Evolutionary conservation across 2,113 vertebrate genomes (phyloP), one percentile per base, ranked within the genome.

Genomic region (Suricata suricatta): DNA sequence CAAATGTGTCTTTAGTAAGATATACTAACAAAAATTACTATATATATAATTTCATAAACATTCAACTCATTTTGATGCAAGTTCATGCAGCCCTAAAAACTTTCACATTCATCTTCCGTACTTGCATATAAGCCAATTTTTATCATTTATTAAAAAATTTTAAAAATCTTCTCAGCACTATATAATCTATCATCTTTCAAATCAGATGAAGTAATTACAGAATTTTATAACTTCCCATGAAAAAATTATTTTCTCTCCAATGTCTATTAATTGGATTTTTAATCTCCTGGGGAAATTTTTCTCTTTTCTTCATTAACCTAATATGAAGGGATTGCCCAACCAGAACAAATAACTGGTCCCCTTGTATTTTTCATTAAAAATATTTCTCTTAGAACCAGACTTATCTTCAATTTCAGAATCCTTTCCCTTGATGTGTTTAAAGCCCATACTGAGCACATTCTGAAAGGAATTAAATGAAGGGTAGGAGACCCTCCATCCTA

Each of bases 221-320:
- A 92, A 90, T 76, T 90, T 94, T 72, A 95, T 93, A 93, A 93
- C 76, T 96, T 93, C 81, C 25, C 13, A 66, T 89, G 95, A 92
- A 92, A 76, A 95, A 88, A 54, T 41, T 54, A 93, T 79, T 96
- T 97, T 96, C 64, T 81, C 29, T 68, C 84, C 23, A 90, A 21
- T 74, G 35, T 77, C 83, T 93, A 79, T 77, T 97, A 90, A 93
- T 97, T 93, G 93, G 88, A 85, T 63, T 96, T 97, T 85, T 85
- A 91, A 91, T 92, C 80, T 95, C 47, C n/a, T 25, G 52, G 35
- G 60, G 27, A 76, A 64, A 19, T 47, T 77, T 86, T 87, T 81
- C 38, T 69, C 69, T 69, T 66, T 80, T 93, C 71, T 41, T 95
- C 68, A 87, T 47, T 86, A 96, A 76, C 33, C 3, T 12, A 94